A percentile compares a stretch with the other conserved stretches of the same genome.
These are phyloP conservation scores for Oscheius sp. DNA, from an alignment of 2,888 invertebrate genomes.

Conservation along the genomic window DNA sequence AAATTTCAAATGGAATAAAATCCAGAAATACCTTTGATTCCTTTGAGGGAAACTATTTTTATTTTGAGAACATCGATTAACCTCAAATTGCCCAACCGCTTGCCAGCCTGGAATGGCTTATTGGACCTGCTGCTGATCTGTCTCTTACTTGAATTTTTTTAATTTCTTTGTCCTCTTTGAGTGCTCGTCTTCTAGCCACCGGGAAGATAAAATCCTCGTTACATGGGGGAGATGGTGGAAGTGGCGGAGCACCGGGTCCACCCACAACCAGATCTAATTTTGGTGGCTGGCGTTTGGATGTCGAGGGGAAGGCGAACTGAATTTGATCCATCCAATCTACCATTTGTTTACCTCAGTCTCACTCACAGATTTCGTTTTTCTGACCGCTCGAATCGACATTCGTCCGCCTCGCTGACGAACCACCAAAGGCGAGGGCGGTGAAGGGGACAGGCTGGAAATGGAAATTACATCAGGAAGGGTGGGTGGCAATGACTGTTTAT, in stretches of 20 bases:
- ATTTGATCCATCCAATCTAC: background rate
- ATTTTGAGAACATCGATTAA: conserved; percentile 20
- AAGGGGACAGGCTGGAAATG: background rate
- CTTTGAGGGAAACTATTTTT: conserved; percentile 18
- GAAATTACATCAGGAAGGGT: background rate
- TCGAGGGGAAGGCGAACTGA: conserved; percentile 7
- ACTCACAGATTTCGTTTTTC: conserved; percentile 15
- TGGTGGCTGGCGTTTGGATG: conserved; percentile 24
- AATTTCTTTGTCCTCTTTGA: conserved; percentile 10
- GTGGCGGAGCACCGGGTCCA: conserved; percentile 22
- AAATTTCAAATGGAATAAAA: background rate
- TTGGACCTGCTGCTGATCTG: background rate
- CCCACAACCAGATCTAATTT: conserved; percentile 28
- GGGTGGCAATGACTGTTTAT: too few relatives aligned
- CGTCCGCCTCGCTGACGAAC: conserved; percentile 24
- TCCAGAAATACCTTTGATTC: background rate
- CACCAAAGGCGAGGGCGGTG: conserved; percentile 17
- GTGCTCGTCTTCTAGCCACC: background rate
- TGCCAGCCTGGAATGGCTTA: conserved; percentile 11
- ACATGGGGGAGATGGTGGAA: conserved; percentile 26
- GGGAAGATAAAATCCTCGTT: conserved; percentile 3
- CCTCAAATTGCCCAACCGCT: conserved; percentile 21
- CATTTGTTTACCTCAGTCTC: conserved; percentile 1
- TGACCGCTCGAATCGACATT: conserved; percentile 26
- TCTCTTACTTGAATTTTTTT: background rate